These are phyloP conservation scores for Murina feae DNA, from an alignment of 2,113 vertebrate genomes.

Conservation along the genomic window DNA sequence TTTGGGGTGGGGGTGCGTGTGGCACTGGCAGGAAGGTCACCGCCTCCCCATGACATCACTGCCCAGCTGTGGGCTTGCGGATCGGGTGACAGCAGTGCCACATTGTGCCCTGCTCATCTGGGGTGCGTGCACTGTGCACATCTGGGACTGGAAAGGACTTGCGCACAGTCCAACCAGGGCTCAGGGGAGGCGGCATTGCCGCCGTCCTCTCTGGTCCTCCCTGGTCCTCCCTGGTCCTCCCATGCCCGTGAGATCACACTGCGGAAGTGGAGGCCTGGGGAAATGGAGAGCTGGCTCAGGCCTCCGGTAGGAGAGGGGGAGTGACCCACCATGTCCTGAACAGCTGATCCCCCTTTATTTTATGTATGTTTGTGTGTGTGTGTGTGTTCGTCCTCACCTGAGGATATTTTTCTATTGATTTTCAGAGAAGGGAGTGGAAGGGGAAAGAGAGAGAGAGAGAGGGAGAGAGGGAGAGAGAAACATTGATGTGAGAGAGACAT, in stretches of 20 bases:
- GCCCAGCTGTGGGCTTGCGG: background rate
- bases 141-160: background rate
- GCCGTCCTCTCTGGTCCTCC: background rate
- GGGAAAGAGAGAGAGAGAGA: no score
- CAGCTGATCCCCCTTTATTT: background rate
- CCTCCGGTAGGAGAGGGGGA: background rate
- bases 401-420: no score
- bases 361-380: no score
- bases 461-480: no score
- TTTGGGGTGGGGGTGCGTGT: background rate
- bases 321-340: background rate
- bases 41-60: background rate
- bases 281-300: background rate
- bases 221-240: background rate
- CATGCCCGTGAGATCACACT: background rate
- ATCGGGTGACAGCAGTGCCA: fast-evolving
- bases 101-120: background rate
- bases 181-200: background rate
- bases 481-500: no score
- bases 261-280: background rate
- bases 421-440: no score
- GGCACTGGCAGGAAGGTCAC: background rate
- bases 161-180: background rate
- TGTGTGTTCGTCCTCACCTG: no score
- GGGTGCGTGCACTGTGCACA: background rate